Conservation (phyloP, 2,888 invertebrate species). For the Microplitis deprimator region DNA sequence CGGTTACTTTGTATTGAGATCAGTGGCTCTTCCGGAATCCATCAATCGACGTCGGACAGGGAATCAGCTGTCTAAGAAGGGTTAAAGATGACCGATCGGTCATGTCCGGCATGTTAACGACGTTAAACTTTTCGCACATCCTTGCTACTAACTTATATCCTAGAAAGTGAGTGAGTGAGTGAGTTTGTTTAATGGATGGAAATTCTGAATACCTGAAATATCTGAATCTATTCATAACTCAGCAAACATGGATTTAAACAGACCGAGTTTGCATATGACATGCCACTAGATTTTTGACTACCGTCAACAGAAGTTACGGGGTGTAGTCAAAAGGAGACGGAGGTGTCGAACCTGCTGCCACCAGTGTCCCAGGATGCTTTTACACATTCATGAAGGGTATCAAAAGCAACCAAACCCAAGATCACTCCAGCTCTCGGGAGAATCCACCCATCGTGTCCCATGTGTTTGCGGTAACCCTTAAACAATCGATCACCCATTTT, state of each 20-base stretch:
- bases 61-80: conserved; percentile 58
- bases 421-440: conserved; percentile 54
- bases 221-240: no score
- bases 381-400: conserved; percentile 69
- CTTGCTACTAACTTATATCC: not conserved
- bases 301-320: conserved; percentile 15
- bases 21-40: conserved; percentile 45
- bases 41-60: conserved; percentile 51
- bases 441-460: conserved; percentile 62
- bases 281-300: no score
- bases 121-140: conserved; percentile 25
- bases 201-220: no score
- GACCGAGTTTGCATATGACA: no score
- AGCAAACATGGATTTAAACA: no score
- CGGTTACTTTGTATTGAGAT: conserved; percentile 10
- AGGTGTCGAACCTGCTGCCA: conserved; percentile 21
- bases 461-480: conserved; percentile 68
- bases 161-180: conserved; percentile 27
- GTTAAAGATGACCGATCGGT: conserved; percentile 64
- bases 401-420: conserved; percentile 66
- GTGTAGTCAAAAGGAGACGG: conserved; percentile 33
- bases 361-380: conserved; percentile 52
- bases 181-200: no score
- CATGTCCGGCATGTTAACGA: conserved; percentile 59
- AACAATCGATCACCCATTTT: conserved; percentile 66